Evolutionary conservation across 2,888 invertebrate genomes (phyloP).

Genomic region (Thumatha senex): DNA sequence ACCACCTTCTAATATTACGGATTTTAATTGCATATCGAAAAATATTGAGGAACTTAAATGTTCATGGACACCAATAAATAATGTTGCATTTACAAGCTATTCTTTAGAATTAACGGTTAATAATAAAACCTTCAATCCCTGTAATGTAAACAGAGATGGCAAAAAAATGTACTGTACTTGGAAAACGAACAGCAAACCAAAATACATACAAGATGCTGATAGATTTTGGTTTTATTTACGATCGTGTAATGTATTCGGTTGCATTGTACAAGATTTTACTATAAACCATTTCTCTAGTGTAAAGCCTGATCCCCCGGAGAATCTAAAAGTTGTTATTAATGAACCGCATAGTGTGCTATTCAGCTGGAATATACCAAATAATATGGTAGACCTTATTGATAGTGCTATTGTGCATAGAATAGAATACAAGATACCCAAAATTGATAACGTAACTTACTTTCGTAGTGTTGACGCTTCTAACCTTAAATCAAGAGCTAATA

Average conservation of each 20-base stretch:
- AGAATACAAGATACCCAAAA: conserved; percentile 75
- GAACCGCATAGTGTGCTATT: conserved; percentile 65
- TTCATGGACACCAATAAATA: conserved; percentile 85
- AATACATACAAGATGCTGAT: conserved; percentile 69
- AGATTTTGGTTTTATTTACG: conserved; percentile 78
- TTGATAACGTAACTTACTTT: conserved; percentile 67
- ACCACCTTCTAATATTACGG: too few species aligned
- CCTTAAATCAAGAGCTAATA: conserved; percentile 41
- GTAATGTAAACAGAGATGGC: conserved; percentile 37
- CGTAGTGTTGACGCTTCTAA: conserved; percentile 64
- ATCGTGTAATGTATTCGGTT: conserved; percentile 86
- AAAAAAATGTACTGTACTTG: conserved; percentile 54
- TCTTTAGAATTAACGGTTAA: conserved; percentile 52
- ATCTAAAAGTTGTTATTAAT: conserved; percentile 51
- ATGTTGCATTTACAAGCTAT: conserved; percentile 62
- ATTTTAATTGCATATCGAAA: too few species aligned
- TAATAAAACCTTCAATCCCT: conserved; percentile 42
- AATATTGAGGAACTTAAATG: conserved; percentile 62
- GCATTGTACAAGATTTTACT: conserved; percentile 69
- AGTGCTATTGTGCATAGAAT: conserved; percentile 69
- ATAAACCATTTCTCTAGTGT: conserved; percentile 84
- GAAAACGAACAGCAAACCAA: conserved; percentile 55
- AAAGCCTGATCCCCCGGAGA: conserved; percentile 61
- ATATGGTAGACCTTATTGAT: conserved; percentile 59
- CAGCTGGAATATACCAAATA: conserved; percentile 65